These are phyloP conservation scores for Diploscapter pachys DNA, from an alignment of 1,140 invertebrate genomes.

Conservation along the genomic window DNA sequence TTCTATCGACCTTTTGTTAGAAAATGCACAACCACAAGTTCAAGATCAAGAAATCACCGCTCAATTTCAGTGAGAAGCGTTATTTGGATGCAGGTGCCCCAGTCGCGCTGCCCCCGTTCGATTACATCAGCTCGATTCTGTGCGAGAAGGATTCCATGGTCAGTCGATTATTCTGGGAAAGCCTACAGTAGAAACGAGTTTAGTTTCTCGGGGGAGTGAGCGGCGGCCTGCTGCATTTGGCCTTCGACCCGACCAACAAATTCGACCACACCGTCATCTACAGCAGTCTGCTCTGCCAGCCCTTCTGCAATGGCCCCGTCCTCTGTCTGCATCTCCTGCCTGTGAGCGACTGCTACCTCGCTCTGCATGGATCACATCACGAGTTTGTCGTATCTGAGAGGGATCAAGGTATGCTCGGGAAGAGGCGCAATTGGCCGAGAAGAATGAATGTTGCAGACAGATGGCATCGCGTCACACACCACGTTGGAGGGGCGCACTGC, in stretches of 20 bases:
- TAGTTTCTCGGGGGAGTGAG: constrained; percentile 25
- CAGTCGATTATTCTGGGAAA: background rate
- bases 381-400: constrained; percentile 26
- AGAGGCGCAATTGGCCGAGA: background rate
- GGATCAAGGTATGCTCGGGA: constrained; percentile 7
- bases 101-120: constrained; percentile 23
- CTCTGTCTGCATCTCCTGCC: constrained; percentile 10
- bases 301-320: constrained; percentile 21
- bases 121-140: constrained; percentile 26
- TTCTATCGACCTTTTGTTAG: too few relatives aligned
- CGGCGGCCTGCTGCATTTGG: constrained; percentile 26
- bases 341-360: constrained; percentile 12
- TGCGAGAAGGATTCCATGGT: constrained; percentile 25
- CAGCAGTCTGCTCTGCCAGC: constrained; percentile 16
- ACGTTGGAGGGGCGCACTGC: constrained; percentile 14
- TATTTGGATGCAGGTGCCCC: constrained; percentile 28
- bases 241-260: constrained; percentile 15
- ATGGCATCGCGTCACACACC: constrained; percentile 24
- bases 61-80: constrained; percentile 25
- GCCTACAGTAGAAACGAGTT: background rate
- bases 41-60: too few relatives aligned
- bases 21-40: too few relatives aligned
- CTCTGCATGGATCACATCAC: constrained; percentile 13
- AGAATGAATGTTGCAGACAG: constrained; percentile 17
- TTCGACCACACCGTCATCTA: constrained; percentile 20